Base-by-base conservation (phyloP, 1,140 invertebrate genomes). In the Notospermus geniculatus region DNA sequence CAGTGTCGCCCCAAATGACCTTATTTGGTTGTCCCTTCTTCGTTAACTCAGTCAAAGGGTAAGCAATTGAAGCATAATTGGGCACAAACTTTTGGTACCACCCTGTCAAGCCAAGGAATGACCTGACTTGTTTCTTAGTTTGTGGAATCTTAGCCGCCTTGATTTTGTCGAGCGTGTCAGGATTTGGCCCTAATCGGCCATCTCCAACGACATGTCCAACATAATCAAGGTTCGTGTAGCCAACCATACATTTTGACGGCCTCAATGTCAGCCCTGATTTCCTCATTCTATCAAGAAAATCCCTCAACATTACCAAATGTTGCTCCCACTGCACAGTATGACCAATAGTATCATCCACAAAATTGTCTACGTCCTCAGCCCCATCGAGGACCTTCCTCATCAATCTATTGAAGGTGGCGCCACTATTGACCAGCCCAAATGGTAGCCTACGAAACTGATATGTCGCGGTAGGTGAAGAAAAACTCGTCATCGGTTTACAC, bases 101-200 rank as follows among this genome's bases (percentile, higher is more conserved):
- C 5, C 54, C 54, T 13, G 59, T 58, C 19, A 68, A 39, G 0
- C 67, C 67, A 23, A 67, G 28, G 29, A 71, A 71, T 17, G 46
- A 56, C 7, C 59, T 17, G 1, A 85, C 56, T 15, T 80, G 69
- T 60, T 73, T 77, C 57, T 77, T 74, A 23, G 71, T 75, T 46
- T 60, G 60, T 17, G 77, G 81, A 28, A 29, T 30, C 28, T 52
- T 60, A 28, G 75, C 67, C 29, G 76, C 57, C 39, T 54, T 46
- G 25, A 84, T 80, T 19, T 78, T 71, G 58, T 66, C 45, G 11
- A 83, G 59, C 62, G 77, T 78, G 11, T 67, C 69, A 41, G 54
- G 55, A 63, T 78, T 68, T 17, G 75, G 72, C 60, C 60, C 65
- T 2, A 82, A 55, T 29, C 78, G 29, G 9, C 54, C 62, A 45